Evolutionary conservation across 2,797 vertebrate species (phyloP).

Genomic region (Trematomus bernacchii): DNA sequence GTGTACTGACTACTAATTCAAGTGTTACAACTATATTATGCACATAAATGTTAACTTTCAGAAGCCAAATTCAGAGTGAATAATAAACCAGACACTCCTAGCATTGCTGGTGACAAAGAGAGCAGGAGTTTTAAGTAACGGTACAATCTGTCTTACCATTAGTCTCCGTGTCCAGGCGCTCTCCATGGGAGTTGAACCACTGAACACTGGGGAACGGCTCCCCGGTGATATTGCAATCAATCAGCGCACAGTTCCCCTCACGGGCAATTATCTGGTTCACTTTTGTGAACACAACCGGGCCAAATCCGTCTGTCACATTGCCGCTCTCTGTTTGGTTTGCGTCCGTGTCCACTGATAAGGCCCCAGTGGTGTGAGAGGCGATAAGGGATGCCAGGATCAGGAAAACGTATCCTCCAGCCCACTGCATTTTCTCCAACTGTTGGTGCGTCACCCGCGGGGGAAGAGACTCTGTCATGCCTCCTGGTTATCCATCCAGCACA

Average conservation of each 20-base stretch:
- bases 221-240: slow-evolving; percentile 94
- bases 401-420: slow-evolving; percentile 45
- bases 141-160: slow-evolving; percentile 80
- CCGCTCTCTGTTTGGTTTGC: slow-evolving; percentile 68
- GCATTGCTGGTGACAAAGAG: slow-evolving; percentile 5
- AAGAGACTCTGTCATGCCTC: slow-evolving; percentile 70
- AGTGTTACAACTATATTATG: not conserved
- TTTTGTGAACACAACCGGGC: slow-evolving; percentile 85
- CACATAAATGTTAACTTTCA: not conserved
- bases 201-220: slow-evolving; percentile 90
- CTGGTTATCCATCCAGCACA: slow-evolving; percentile 63
- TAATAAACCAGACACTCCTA: slow-evolving; percentile 17
- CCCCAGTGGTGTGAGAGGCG: slow-evolving; percentile 75
- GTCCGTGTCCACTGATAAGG: slow-evolving; percentile 40
- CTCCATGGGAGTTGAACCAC: slow-evolving; percentile 96
- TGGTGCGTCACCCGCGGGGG: slow-evolving; percentile 36
- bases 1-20: not conserved
- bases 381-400: slow-evolving; percentile 76
- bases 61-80: not conserved
- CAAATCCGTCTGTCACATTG: slow-evolving; percentile 79
- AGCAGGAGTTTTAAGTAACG: slow-evolving; percentile 50
- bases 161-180: slow-evolving; percentile 84
- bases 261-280: slow-evolving; percentile 93
- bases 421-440: slow-evolving; percentile 79
- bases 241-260: slow-evolving; percentile 93